Conservation (phyloP, 2,888 invertebrate genomes). For the Lagria hirta region DNA sequence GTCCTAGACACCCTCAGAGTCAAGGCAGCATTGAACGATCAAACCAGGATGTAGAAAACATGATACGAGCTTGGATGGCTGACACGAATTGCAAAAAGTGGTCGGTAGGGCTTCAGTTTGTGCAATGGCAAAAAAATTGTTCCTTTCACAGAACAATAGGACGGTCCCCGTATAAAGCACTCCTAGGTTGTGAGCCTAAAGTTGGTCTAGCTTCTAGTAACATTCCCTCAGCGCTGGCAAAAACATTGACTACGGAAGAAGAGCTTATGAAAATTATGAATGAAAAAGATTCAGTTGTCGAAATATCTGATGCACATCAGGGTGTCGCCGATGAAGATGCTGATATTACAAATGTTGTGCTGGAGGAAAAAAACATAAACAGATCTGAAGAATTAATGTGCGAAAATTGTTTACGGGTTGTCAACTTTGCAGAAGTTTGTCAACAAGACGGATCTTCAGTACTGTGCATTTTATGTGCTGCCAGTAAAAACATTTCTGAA, state of each 20-base stretch:
- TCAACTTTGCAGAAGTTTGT: no score
- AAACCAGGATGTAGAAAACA: conserved; percentile 43
- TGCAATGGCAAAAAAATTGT: conserved; percentile 27
- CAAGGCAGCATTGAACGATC: conserved; percentile 31
- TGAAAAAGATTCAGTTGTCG: no score
- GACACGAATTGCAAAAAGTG: conserved; percentile 37
- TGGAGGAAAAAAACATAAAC: no score
- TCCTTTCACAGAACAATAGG: conserved; percentile 29
- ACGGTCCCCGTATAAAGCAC: conserved; percentile 29
- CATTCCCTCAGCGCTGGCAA: conserved; percentile 5
- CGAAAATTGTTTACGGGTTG: no score
- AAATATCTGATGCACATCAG: no score
- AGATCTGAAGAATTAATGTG: no score
- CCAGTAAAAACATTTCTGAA: no score
- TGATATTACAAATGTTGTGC: no score
- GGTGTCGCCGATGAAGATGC: no score
- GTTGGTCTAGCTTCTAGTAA: conserved; percentile 4
- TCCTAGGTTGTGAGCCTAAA: conserved; percentile 33
- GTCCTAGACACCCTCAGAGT: conserved; percentile 35
- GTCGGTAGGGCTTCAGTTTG: conserved; percentile 32
- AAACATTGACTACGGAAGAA: conserved; percentile 7
- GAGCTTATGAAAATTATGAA: conserved; percentile 3
- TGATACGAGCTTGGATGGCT: conserved; percentile 35
- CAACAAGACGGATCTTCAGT: no score
- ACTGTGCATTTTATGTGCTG: no score